These are phyloP conservation scores for Forbesichthys papilliferus DNA, from an alignment of 2,113 vertebrate genomes.

Conservation along the genomic window DNA sequence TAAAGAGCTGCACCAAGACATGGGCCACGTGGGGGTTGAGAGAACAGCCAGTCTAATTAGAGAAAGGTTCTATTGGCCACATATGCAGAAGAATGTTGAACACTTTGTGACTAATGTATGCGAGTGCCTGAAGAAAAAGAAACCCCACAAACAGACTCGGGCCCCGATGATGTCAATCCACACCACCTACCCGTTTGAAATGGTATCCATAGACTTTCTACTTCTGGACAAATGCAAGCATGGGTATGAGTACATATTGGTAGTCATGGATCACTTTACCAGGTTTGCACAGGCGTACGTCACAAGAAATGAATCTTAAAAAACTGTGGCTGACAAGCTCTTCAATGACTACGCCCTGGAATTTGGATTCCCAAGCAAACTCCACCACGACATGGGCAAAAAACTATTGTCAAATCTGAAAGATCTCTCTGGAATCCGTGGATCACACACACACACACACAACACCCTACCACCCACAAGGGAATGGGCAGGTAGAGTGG, in stretches of 20 bases:
- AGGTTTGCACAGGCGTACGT: conserved; percentile 23
- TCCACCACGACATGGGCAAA: conserved; percentile 6
- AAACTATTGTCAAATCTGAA: too few relatives aligned
- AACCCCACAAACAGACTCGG: neutral
- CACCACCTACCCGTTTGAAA: conserved; percentile 19
- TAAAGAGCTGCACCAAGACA: conserved; percentile 13
- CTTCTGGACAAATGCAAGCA: neutral
- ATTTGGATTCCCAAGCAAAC: neutral
- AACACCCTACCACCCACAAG: too few relatives aligned
- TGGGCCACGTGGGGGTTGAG: conserved; percentile 12
- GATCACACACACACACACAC: too few relatives aligned
- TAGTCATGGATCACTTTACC: conserved; percentile 15
- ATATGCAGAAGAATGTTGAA: conserved; percentile 4
- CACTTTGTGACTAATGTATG: conserved; percentile 9
- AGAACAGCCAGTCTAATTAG: neutral
- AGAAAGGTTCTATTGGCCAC: too few relatives aligned
- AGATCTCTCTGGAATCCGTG: too few relatives aligned
- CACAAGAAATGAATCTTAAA: neutral
- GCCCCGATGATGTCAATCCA: neutral
- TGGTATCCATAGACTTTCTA: conserved; percentile 25
- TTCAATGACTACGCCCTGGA: too few relatives aligned
- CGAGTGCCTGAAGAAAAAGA: neutral
- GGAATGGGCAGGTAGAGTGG: too few relatives aligned
- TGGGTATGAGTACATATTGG: neutral
- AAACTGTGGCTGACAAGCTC: conserved; percentile 16